Evolutionary conservation across 2,797 vertebrate genomes (phyloP), one percentile per base, ranked within the genome.

Genomic region (Vultur gryphus): DNA sequence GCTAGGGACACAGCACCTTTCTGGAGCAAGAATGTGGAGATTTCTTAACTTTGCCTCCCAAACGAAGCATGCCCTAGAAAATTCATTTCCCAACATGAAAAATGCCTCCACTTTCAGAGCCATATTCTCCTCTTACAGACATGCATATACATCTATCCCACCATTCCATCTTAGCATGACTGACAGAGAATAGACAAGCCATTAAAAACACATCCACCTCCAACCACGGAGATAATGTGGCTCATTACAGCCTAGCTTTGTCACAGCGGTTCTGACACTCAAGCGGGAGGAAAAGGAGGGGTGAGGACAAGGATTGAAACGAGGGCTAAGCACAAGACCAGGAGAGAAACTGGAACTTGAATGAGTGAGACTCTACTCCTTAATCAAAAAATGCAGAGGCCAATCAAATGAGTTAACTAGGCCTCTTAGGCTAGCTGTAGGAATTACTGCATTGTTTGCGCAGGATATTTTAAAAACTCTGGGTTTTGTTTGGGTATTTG

Each of bases 181-280:
- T 98, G 98, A 96, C 94, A 7, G 79, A 94, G 97, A 97, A 98
- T 82, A 98, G 97, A 96, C 95, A 95, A 94, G 96, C 97, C 97
- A 97, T 98, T 98, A 98, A 98, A 98, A 97, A 97, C 97, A 92
- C 97, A 97, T 98, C 97, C 97, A 98, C 98, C 97, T 97, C 97
- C 94, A 91, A 97, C 97, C 96, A 95, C 93, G 97, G 97, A 96
- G 93, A 98, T 98, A 97, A 98, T 97, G 97, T 90, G 97, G 85
- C 92, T 87, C 97, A 90, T 96, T 97, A 97, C 95, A 95, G 94
- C 70, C 81, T n/a, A 89, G 97, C 97, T 97, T 97, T 96, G 96
- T 97, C 96, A 97, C 97, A 91, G 96, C 90, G 61, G 89, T 87
- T 96, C 97, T 98, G 97, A 97, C 97, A 96, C 90, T 94, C 93